These are phyloP conservation scores for Neoascia interrupta DNA, from an alignment of 2,888 invertebrate genomes.

Conservation along the genomic window DNA sequence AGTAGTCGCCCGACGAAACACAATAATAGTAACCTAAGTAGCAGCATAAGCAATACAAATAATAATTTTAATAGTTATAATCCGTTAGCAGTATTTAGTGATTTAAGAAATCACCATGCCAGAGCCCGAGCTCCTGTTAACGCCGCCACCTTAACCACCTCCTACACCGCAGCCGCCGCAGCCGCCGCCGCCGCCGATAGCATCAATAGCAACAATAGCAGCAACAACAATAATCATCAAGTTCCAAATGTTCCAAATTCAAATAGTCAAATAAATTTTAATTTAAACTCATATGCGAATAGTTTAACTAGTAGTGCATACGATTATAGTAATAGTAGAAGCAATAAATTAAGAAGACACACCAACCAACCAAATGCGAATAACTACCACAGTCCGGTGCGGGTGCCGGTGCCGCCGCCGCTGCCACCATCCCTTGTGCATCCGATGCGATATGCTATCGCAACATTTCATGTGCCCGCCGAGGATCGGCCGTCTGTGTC, in stretches of 20 bases:
- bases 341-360: constrained; percentile 75
- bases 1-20: constrained; percentile 57
- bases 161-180: constrained; percentile 25
- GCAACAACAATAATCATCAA: constrained; percentile 55
- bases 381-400: constrained; percentile 71
- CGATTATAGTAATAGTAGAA: constrained; percentile 70
- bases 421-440: constrained; percentile 21
- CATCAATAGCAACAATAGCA: constrained; percentile 53
- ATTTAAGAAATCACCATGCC: constrained; percentile 68
- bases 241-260: constrained; percentile 78
- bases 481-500: constrained; percentile 19
- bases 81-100: constrained; percentile 68
- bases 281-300: constrained; percentile 63
- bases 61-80: constrained; percentile 61
- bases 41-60: constrained; percentile 61
- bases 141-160: constrained; percentile 57
- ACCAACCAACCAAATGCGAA: constrained; percentile 69
- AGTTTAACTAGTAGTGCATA: constrained; percentile 70
- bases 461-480: constrained; percentile 48
- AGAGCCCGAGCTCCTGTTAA: constrained; percentile 66
- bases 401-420: constrained; percentile 48
- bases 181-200: constrained; percentile 46
- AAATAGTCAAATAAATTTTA: constrained; percentile 77
- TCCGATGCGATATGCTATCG: constrained; percentile 65
- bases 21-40: constrained; percentile 71